These are phyloP conservation scores for Phoebastria nigripes DNA, from an alignment of 2,797 vertebrate genomes.

Conservation along the genomic window DNA sequence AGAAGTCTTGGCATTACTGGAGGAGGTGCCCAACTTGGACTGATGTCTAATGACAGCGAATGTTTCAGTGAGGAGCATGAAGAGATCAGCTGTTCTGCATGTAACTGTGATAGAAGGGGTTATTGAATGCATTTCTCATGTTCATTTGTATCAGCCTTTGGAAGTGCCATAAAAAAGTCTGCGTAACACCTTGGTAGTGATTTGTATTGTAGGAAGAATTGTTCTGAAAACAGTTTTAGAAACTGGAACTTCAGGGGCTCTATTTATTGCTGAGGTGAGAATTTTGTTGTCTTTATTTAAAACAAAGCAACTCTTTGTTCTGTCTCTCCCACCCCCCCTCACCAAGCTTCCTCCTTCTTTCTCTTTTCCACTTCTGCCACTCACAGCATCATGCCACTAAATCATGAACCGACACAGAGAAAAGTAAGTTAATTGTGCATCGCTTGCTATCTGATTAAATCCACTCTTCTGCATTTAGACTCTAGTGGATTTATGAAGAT, in stretches of 20 bases:
- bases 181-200: not conserved
- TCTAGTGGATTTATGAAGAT: slow-evolving; percentile 37
- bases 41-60: not conserved
- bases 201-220: not conserved
- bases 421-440: slow-evolving; percentile 42
- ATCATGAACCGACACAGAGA: slow-evolving; percentile 20
- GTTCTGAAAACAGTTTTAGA: not conserved
- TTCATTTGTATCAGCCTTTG: not conserved
- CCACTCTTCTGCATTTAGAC: slow-evolving; percentile 16
- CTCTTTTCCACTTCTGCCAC: not conserved
- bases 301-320: not conserved
- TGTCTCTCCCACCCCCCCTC: fast-evolving
- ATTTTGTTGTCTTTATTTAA: not conserved
- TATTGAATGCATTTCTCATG: not conserved
- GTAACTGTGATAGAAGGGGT: not conserved
- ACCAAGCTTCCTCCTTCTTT: not conserved
- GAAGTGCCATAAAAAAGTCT: not conserved
- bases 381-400: not conserved
- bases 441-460: slow-evolving; percentile 5
- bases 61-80: not conserved
- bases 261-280: not conserved
- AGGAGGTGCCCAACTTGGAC: not conserved
- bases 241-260: not conserved
- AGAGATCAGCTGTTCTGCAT: not conserved
- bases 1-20: not conserved